These are phyloP conservation scores for Lepidocyrtoides sp. DNA, from an alignment of 2,888 invertebrate genomes.

Conservation along the genomic window DNA sequence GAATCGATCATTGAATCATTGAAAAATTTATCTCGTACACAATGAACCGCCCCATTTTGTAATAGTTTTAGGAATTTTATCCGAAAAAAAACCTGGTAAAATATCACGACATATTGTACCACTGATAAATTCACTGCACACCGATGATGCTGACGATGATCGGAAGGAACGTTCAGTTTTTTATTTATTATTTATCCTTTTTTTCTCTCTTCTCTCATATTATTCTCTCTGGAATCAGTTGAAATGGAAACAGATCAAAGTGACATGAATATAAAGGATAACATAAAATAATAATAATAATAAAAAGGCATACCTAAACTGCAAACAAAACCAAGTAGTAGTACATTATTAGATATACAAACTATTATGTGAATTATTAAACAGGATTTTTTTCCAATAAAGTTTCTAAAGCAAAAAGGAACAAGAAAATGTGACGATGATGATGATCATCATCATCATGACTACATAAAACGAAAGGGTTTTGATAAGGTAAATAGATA, in stretches of 20 bases:
- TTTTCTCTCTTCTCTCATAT: background rate
- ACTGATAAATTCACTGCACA: too few species aligned
- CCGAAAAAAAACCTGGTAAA: too few species aligned
- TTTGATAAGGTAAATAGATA: background rate
- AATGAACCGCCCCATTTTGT: too few species aligned
- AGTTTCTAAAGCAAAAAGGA: background rate
- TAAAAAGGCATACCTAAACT: conserved; percentile 1
- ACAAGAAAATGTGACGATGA: background rate
- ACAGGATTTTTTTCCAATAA: background rate
- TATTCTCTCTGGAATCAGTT: background rate
- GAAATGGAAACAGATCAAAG: conserved; percentile 18
- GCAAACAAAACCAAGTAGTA: too few species aligned
- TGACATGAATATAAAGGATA: background rate
- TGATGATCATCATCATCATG: background rate
- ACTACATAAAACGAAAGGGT: background rate
- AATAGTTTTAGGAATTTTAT: too few species aligned
- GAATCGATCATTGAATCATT: too few species aligned
- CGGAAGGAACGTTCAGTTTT: too few species aligned
- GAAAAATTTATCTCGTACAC: too few species aligned
- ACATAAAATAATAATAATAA: background rate
- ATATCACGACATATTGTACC: too few species aligned
- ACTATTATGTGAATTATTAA: background rate
- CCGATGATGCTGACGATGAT: too few species aligned
- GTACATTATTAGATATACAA: background rate
- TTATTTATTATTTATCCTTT: too few species aligned